Evolutionary conservation across 2,888 invertebrate genomes (phyloP), one percentile per base, ranked within the genome.

Genomic region (Volucella bombylans): DNA sequence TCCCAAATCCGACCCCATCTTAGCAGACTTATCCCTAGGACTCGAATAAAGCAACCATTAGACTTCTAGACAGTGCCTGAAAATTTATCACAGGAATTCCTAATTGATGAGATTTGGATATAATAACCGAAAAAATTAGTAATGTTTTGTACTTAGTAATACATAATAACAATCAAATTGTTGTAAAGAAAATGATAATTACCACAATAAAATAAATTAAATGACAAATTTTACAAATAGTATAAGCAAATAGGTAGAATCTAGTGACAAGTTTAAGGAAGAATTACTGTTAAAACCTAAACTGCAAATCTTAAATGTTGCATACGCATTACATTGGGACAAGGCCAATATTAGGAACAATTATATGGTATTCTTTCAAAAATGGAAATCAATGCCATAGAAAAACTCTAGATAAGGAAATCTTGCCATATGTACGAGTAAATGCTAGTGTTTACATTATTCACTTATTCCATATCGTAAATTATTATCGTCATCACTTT

Each of bases 11-110:
- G 11, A 8, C 9, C 14, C 14, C 39, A 41, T 41, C 14, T 59
- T 14, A 38, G 15, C 39, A 8, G 41, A 59, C 15, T 59, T 8
- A 43, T 15, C 8, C 14, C 18, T n/a, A 57, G 38, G n/a, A 57
- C 6, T 8, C 31, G 38, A 12, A 39, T 18, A 10, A 68, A 59
- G 68, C n/a, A 23, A 43, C 47, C 57, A 78, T 18, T 64, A 45
- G 59, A 64, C 38, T 57, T 31, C 38, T 52, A 59, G 61, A 50
- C 15, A 59, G 39, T 15, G 41, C 15, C 18, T 43, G 61, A 45
- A 47, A 61, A 41, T 61, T 11, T 10, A 59, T 59, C 14, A 67
- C 57, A 9, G 76, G 76, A 15, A 68, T 15, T 14, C 76, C 76
- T 49, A 67, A 67, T 45, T 57, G 49, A 39, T 38, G 54, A 15